A percentile compares a stretch with the other conserved stretches of the same genome.
These are phyloP conservation scores for Syrrhaptes paradoxus DNA, from an alignment of 2,113 vertebrate species.

Conservation along the genomic window DNA sequence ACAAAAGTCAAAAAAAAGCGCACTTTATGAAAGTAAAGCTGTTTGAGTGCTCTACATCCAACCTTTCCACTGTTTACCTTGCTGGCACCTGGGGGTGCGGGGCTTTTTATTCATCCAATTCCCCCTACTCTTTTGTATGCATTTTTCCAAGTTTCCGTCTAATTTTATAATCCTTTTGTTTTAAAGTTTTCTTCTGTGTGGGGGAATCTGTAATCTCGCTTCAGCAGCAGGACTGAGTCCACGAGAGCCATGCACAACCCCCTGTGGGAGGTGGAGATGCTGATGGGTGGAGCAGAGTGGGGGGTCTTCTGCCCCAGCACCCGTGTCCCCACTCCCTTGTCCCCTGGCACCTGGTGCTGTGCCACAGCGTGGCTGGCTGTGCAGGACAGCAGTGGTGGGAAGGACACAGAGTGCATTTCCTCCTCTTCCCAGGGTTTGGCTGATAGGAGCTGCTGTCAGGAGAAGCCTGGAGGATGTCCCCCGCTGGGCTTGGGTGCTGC, in stretches of 20 bases:
- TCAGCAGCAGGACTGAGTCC: neutral
- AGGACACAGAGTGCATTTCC: neutral
- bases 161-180: neutral
- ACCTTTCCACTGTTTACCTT: conserved; percentile 30
- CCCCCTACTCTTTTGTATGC: neutral
- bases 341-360: fast-evolving
- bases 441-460: neutral
- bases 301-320: fast-evolving
- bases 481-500: neutral
- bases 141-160: neutral
- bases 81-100: neutral
- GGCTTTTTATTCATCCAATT: neutral
- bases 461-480: neutral
- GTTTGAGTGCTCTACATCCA: fast-evolving
- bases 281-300: neutral
- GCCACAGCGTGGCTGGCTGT: fast-evolving
- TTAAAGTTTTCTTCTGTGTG: neutral
- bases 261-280: fast-evolving
- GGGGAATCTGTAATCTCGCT: fast-evolving
- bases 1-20: neutral
- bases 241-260: fast-evolving
- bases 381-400: fast-evolving
- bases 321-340: neutral
- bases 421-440: neutral
- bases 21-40: neutral